phyloP scores from a whole-genome alignment of 2,888 invertebrate genomes.

The Acronicta alni region DNA sequence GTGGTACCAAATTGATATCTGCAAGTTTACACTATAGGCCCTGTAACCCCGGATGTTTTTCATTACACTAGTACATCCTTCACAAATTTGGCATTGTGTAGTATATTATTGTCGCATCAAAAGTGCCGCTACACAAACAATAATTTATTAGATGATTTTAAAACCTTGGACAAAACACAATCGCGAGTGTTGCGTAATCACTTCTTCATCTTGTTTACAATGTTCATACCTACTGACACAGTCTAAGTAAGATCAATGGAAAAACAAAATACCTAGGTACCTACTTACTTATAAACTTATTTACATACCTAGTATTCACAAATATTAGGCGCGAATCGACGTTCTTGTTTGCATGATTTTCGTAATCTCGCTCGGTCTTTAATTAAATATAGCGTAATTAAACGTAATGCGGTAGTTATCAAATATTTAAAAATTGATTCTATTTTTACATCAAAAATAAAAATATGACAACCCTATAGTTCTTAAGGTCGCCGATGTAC shows the following conservation, averaged over 20 bases:
- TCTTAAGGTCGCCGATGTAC: neutral
- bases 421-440: too few relatives aligned
- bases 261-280: neutral
- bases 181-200: conserved; percentile 61
- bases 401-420: too few relatives aligned
- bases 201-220: conserved; percentile 74
- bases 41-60: neutral
- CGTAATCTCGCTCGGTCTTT: too few relatives aligned
- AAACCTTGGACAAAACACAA: conserved; percentile 69
- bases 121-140: conserved; percentile 36
- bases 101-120: conserved; percentile 10
- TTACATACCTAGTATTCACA: too few relatives aligned
- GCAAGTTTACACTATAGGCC: neutral
- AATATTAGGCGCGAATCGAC: too few relatives aligned
- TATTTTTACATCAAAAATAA: neutral
- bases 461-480: too few relatives aligned
- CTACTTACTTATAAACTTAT: too few relatives aligned
- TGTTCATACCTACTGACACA: conserved; percentile 28
- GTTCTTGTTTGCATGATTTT: too few relatives aligned
- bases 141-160: conserved; percentile 45
- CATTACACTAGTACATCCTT: conserved; percentile 5
- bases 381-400: too few relatives aligned
- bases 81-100: conserved; percentile 11
- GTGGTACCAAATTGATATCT: conserved; percentile 19
- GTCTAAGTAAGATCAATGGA: neutral